A percentile compares a stretch with the other conserved stretches of the same genome.
Evolutionary conservation across 2,113 vertebrate species (phyloP).

Genomic region (Malaclemys terrapin): DNA sequence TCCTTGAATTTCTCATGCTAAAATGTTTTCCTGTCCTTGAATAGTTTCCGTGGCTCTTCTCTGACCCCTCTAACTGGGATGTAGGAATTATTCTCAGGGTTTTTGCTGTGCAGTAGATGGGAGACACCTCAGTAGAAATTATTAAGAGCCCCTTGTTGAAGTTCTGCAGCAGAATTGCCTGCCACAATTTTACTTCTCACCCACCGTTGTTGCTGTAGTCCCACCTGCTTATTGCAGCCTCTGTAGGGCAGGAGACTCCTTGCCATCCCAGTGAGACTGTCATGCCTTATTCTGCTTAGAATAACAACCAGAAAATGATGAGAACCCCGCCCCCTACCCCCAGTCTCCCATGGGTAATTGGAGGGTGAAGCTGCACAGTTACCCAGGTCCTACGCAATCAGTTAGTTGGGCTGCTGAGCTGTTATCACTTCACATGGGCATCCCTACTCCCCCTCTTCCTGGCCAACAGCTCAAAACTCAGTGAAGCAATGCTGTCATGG

Average conservation of each 20-base stretch:
- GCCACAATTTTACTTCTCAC: fast-evolving
- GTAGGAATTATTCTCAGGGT: background rate
- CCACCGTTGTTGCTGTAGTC: background rate
- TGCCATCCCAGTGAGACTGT: background rate
- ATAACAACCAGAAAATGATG: background rate
- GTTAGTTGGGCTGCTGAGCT: background rate
- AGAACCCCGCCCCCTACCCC: background rate
- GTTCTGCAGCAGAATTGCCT: background rate
- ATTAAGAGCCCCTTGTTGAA: fast-evolving
- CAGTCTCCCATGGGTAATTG: background rate
- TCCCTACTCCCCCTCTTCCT: background rate
- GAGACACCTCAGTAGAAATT: fast-evolving
- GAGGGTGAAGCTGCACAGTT: background rate
- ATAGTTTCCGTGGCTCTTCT: background rate
- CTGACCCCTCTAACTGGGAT: background rate
- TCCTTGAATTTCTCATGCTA: background rate
- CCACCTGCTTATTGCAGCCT: background rate
- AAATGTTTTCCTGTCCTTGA: background rate
- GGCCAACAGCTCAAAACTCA: background rate
- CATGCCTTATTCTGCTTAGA: background rate
- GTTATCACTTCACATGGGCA: background rate
- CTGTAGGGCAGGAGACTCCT: background rate
- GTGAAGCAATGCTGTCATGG: background rate
- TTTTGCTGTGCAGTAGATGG: background rate
- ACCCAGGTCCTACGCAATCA: background rate